Conservation (phyloP, 1,140 invertebrate species). For the Aphaenogaster rudis region DNA sequence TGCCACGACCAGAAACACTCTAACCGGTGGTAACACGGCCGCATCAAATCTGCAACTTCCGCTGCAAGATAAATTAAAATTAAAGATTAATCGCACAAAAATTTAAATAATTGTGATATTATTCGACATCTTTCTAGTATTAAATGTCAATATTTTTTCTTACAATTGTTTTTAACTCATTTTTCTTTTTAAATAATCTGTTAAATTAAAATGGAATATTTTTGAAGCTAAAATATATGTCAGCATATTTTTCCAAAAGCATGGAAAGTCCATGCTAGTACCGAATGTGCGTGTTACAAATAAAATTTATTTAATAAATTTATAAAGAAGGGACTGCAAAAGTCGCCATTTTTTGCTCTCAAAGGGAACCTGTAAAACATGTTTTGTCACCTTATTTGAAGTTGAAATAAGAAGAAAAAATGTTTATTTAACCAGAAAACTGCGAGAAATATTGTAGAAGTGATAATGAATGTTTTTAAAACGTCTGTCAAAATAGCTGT, state of each 20-base stretch:
- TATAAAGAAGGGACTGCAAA: not conserved
- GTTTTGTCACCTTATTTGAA: too few relatives aligned
- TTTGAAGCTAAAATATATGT: not conserved
- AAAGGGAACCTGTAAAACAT: too few relatives aligned
- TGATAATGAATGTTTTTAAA: too few relatives aligned
- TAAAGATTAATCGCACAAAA: not conserved
- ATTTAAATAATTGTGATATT: not conserved
- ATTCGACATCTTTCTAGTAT: not conserved
- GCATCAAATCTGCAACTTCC: slow-evolving; percentile 86
- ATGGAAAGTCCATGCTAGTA: not conserved
- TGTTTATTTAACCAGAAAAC: too few relatives aligned
- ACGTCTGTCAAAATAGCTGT: too few relatives aligned
- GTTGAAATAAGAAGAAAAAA: too few relatives aligned
- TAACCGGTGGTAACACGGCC: slow-evolving; percentile 86
- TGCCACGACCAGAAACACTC: slow-evolving; percentile 87
- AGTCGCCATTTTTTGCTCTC: too few relatives aligned
- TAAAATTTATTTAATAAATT: not conserved
- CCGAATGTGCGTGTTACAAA: not conserved
- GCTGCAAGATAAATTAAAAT: slow-evolving; percentile 79
- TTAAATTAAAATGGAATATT: not conserved
- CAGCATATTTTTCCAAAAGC: not conserved
- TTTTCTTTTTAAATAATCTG: too few relatives aligned
- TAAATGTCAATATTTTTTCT: not conserved
- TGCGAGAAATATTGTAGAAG: too few relatives aligned
- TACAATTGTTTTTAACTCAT: not conserved